These are phyloP conservation scores for Cheumatopsyche charites DNA, from an alignment of 1,140 invertebrate species.

Conservation along the genomic window DNA sequence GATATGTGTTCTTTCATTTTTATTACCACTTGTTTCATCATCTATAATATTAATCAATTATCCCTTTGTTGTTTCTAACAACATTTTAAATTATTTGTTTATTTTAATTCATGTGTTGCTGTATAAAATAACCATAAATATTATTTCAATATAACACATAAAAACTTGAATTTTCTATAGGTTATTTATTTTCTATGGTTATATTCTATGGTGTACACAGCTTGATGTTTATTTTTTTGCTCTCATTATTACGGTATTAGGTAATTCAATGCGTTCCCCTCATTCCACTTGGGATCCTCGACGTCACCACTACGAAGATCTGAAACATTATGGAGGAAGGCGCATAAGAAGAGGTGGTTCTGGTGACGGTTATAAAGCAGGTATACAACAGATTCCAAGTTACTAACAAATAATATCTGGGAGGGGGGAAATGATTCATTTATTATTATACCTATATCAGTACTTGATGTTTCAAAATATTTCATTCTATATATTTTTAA, in stretches of 20 bases:
- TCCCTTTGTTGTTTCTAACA: not conserved
- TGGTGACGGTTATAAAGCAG: slow-evolving; percentile 57
- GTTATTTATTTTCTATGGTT: too few relatives aligned
- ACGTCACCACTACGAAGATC: slow-evolving; percentile 84
- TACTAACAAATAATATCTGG: too few relatives aligned
- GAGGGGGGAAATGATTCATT: too few relatives aligned
- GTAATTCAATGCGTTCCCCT: slow-evolving; percentile 64
- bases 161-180: too few relatives aligned
- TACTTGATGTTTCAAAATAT: too few relatives aligned
- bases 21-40: not conserved
- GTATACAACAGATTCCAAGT: slow-evolving; percentile 44
- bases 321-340: slow-evolving; percentile 52
- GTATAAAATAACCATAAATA: not conserved
- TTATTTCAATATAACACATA: too few relatives aligned
- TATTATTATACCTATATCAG: too few relatives aligned
- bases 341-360: slow-evolving; percentile 53
- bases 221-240: slow-evolving; percentile 45
- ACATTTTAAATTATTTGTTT: not conserved
- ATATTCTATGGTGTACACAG: slow-evolving; percentile 31
- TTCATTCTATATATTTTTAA: too few relatives aligned
- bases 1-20: not conserved
- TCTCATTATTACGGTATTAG: slow-evolving; percentile 50
- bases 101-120: not conserved
- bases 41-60: too few relatives aligned
- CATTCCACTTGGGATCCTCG: slow-evolving; percentile 88